Evolutionary conservation across 53 echinoderm and acorn worm species (phyloP).

Genomic region (Actinopyga echinites): DNA sequence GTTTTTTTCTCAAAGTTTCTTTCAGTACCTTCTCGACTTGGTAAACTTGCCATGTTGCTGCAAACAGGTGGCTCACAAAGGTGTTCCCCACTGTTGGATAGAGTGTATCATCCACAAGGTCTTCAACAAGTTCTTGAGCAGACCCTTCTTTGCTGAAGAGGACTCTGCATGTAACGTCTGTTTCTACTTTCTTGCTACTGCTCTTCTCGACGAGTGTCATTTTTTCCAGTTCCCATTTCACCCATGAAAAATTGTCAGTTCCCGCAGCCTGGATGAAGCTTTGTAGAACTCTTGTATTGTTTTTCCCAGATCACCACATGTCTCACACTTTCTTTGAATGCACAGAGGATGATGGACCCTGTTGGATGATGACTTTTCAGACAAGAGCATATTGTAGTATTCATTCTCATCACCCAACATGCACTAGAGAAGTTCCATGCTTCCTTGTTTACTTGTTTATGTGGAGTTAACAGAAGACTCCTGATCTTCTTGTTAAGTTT

Average conservation of each 20-base stretch:
- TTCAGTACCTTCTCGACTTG: constrained; percentile 34
- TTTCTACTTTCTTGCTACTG: background rate
- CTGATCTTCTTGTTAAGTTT: background rate
- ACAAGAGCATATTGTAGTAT: background rate
- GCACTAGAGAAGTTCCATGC: background rate
- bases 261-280: background rate
- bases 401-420: background rate
- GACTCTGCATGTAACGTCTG: background rate
- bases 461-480: background rate
- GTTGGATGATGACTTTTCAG: background rate
- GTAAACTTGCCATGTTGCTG: constrained; percentile 3
- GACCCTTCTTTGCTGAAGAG: constrained; percentile 3
- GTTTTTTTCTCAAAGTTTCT: background rate
- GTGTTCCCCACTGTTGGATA: background rate
- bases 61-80: constrained; percentile 4
- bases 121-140: background rate
- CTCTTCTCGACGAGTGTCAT: background rate
- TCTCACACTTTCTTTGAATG: background rate
- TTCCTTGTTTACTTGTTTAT: background rate
- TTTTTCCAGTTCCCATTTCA: constrained; percentile 9
- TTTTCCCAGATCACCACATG: background rate
- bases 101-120: background rate
- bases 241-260: background rate
- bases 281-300: background rate
- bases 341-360: background rate